Evolutionary conservation across 2,888 invertebrate genomes (phyloP).

Genomic region (Hirtodrosophila alboralis): DNA sequence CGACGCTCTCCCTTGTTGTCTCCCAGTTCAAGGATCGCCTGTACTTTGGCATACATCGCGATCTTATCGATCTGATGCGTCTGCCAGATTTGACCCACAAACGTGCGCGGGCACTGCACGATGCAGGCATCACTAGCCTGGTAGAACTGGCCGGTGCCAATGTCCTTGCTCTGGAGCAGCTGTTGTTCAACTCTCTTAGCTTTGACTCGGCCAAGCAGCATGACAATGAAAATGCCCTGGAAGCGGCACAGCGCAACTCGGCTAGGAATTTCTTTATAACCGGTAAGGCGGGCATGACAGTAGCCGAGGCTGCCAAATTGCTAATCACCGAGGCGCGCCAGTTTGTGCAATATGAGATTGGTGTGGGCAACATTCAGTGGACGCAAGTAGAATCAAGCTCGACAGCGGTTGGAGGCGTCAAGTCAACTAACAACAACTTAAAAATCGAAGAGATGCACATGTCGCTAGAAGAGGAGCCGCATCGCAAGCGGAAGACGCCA

Average conservation of each 20-base stretch:
- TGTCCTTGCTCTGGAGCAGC: constrained; percentile 88
- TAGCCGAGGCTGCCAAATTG: constrained; percentile 91
- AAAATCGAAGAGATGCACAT: constrained; percentile 41
- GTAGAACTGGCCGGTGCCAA: constrained; percentile 91
- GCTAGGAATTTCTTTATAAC: constrained; percentile 91
- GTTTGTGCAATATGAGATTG: constrained; percentile 89
- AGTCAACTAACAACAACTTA: neutral
- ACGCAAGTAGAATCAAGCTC: constrained; percentile 42
- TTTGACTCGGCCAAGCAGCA: constrained; percentile 93
- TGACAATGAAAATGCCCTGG: constrained; percentile 88
- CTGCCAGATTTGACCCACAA: constrained; percentile 92
- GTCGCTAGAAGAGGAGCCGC: constrained; percentile 53
- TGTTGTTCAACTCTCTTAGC: constrained; percentile 91
- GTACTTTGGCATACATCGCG: constrained; percentile 96
- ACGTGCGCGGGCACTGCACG: constrained; percentile 92
- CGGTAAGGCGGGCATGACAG: constrained; percentile 91
- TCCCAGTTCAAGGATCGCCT: constrained; percentile 97
- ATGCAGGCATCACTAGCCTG: constrained; percentile 91
- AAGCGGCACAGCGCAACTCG: constrained; percentile 88
- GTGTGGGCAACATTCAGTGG: constrained; percentile 90
- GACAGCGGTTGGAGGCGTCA: neutral
- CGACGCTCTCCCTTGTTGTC: constrained; percentile 93
- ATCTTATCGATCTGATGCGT: constrained; percentile 95
- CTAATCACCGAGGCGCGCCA: constrained; percentile 91
- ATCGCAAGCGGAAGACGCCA: constrained; percentile 39